Base-by-base conservation (phyloP, 2,888 invertebrate species). In the Beris chalybata region DNA sequence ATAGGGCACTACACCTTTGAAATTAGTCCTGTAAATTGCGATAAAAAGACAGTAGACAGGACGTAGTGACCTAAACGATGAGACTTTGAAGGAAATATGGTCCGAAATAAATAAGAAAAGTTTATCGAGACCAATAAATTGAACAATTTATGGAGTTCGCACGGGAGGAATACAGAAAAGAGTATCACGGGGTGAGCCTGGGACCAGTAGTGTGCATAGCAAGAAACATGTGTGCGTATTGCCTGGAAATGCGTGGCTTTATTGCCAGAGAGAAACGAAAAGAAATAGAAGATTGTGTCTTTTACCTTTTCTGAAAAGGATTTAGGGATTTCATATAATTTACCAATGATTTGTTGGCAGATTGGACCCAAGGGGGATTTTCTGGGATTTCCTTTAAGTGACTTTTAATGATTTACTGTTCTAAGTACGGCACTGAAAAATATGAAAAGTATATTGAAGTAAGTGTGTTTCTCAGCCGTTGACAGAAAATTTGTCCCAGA, bases 61-160 rank as follows among this genome's bases (percentile, higher is more conserved):
- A 50, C 45, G 50, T 54, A 64, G 44, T 55, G 44, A 64, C 53
- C 64, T 64, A 47, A 64, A 54, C 54, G 64, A 53, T 38, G 54
- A 64, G 47, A 64, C 63, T 64, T 56, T 59, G 52, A 55, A 61
- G 61, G 50, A 61, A 61, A 50, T 61, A 61, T 47, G 56, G 47
- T 30, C 15, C 52, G 59, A 65, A 65, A 61, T 59, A 68, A 66
- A 66, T 66, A 58, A 66, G 59, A 64, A 67, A 69, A 67, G 54
- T 69, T 69, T 69, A 67, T 69, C 69, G 67, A 56, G 66, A 45
- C 64, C 69, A 59, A 69, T 69, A 69, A 69, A 69, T 63, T 69
- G 67, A 59, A 67, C 67, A 66, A 69, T 69, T 69, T 69, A 67
- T 67, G 67, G 65, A 67, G 65, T 63, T 65, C 59, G 61, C 61